These are phyloP conservation scores for Acanthococcus lagerstroemiae DNA, from an alignment of 2,888 invertebrate species.

Conservation along the genomic window DNA sequence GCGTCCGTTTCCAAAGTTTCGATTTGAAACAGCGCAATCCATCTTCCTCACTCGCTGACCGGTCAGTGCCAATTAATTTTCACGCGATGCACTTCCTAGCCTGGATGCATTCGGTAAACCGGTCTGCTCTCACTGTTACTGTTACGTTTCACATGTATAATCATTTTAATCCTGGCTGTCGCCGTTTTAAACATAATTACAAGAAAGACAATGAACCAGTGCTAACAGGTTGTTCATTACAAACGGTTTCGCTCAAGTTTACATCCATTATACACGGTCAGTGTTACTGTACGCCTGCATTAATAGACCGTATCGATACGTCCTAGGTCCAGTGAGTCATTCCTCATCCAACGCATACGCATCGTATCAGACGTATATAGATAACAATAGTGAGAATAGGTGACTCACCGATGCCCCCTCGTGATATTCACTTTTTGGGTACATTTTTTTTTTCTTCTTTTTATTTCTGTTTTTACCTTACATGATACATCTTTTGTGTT, in stretches of 20 bases:
- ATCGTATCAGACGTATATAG: conserved; percentile 21
- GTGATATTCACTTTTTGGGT: conserved; percentile 2
- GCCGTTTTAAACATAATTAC: too few relatives aligned
- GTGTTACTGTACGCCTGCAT: conserved; percentile 14
- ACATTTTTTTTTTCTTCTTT: background rate
- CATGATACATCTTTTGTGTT: background rate
- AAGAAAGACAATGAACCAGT: conserved; percentile 27
- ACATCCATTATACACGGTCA: conserved; percentile 27
- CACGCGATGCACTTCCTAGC: too few relatives aligned
- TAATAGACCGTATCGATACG: conserved; percentile 27
- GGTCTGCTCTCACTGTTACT: too few relatives aligned
- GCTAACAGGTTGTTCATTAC: conserved; percentile 23
- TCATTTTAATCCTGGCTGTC: too few relatives aligned
- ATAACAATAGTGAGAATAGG: conserved; percentile 23
- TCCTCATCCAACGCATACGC: conserved; percentile 16
- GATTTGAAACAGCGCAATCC: too few relatives aligned
- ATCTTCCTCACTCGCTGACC: too few relatives aligned
- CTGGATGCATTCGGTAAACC: too few relatives aligned
- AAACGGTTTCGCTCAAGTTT: conserved; percentile 16
- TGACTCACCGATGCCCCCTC: conserved; percentile 21
- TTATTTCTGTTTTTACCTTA: background rate
- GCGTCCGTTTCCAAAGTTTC: too few relatives aligned
- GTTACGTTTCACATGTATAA: too few relatives aligned
- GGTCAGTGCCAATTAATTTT: too few relatives aligned
- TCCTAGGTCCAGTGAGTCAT: conserved; percentile 17